Evolutionary conservation across 2,797 vertebrate species (phyloP), one percentile per base, ranked within the genome.

Genomic region (Rousettus madagascariensis): DNA sequence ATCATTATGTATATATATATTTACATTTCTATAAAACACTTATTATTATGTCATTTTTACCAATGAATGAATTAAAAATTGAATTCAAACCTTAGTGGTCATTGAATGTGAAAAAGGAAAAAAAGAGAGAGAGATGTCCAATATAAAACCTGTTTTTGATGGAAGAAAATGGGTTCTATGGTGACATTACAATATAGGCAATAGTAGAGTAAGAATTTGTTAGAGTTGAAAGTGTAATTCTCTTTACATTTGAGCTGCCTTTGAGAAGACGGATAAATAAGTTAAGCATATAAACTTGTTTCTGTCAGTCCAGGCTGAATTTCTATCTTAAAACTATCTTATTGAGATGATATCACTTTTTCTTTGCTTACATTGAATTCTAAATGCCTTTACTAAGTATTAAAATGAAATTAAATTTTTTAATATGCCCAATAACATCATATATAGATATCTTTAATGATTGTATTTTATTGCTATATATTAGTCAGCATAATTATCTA

Each of bases 251-350:
- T 91, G 46, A 86, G 8, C 20, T 90, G 10, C 15, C 6, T 79
- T 17, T 80, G 12, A 90, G 13, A 92, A 86, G 46, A 72, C 3
- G 41, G 22, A 82, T 6, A 20, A n/a, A 61, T 10, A 72, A 4
- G 11, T 13, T 71, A 51, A 51, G 17, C n/a, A 6, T 2, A 38
- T n/a, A 57, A 49, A 49, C 74, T 26, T 88, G 6, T 90, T 68
- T 95, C n/a, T 77, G 13, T 0, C 15, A 82, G 0, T 69, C 13
- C 53, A 2, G 13, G 8, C 26, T 74, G n/a, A 90, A 83, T 77
- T 92, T 75, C 57, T 77, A 8, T 87, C 46, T 94, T 86, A 75
- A 95, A 84, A 68, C 15, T 36, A 43, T 38, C 16, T 94, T 65
- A 71, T 7, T 78, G 30, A 49, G 53, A 46, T 86, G 5, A 43